These are phyloP conservation scores for Parasteatoda lunata DNA, from an alignment of 2,888 invertebrate species.

Conservation along the genomic window DNA sequence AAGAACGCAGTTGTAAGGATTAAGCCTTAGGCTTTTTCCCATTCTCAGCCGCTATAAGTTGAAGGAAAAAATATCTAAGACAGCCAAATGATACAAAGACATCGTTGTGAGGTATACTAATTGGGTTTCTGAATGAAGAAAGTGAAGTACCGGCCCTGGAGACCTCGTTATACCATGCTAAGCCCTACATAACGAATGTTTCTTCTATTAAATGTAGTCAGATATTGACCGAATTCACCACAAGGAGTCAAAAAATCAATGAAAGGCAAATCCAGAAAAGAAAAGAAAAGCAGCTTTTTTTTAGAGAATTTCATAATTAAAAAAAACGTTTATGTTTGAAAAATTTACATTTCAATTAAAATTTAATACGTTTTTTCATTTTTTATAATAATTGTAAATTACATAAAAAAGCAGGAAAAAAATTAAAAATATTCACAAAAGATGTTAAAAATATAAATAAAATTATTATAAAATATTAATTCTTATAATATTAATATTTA, in stretches of 20 bases:
- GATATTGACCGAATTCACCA: conserved; percentile 35
- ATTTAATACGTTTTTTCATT: too few species aligned
- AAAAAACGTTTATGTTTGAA: too few species aligned
- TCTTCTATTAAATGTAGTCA: conserved; percentile 47
- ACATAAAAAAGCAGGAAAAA: neutral
- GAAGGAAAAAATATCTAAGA: neutral
- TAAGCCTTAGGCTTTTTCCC: neutral
- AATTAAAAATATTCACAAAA: neutral
- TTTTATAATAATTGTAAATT: neutral
- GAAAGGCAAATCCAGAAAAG: conserved; percentile 12
- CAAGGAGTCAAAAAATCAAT: conserved; percentile 28
- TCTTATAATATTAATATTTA: too few species aligned
- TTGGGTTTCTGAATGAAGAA: conserved; percentile 47
- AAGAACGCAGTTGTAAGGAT: neutral
- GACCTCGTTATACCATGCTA: conserved; percentile 52
- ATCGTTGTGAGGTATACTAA: conserved; percentile 49
- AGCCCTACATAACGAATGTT: conserved; percentile 51
- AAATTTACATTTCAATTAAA: too few species aligned
- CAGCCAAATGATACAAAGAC: conserved; percentile 14
- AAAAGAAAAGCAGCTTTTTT: conserved; percentile 7
- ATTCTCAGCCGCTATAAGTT: neutral
- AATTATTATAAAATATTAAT: neutral
- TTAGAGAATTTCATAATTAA: neutral
- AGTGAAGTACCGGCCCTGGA: conserved; percentile 35
- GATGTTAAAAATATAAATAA: neutral